Percentiles rank a stretch among this genome's conserved stretches.
Conservation (phyloP, 1,140 invertebrate genomes). For the Oncopeltus fasciatus region DNA sequence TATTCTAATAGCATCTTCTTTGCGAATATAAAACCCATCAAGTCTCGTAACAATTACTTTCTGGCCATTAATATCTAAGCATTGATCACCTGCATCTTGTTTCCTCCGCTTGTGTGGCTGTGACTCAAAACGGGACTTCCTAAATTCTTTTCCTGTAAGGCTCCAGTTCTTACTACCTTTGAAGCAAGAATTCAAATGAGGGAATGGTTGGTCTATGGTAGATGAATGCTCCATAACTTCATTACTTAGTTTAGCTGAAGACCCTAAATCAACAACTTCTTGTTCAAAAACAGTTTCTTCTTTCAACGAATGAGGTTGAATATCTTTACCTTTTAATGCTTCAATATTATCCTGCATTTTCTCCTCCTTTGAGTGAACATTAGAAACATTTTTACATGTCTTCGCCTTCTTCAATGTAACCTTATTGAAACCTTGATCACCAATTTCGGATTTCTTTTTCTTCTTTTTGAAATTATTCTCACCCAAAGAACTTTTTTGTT, state of each 20-base stretch:
- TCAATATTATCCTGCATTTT: not conserved
- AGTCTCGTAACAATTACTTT: conserved; percentile 43
- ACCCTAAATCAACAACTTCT: too few relatives aligned
- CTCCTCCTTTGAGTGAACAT: not conserved
- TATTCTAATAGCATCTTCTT: conserved; percentile 52
- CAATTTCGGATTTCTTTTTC: not conserved
- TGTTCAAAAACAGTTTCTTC: too few relatives aligned
- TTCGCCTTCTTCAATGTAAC: too few relatives aligned
- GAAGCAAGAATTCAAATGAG: too few relatives aligned
- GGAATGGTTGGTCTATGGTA: too few relatives aligned
- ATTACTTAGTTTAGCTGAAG: too few relatives aligned
- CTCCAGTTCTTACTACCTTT: not conserved
- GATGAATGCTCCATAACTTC: too few relatives aligned
- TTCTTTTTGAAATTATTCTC: not conserved
- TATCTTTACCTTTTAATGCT: not conserved
- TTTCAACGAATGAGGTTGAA: not conserved
- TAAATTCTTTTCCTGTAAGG: not conserved
- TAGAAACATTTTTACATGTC: not conserved
- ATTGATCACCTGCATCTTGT: conserved; percentile 19
- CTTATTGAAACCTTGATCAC: too few relatives aligned
- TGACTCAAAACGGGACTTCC: conserved; percentile 16
- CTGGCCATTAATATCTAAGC: conserved; percentile 39
- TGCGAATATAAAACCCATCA: conserved; percentile 54
- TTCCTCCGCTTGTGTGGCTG: conserved; percentile 24
- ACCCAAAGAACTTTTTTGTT: too few relatives aligned